These are phyloP conservation scores for Bombus sylvicola DNA, from an alignment of 1,140 invertebrate genomes.

Conservation along the genomic window DNA sequence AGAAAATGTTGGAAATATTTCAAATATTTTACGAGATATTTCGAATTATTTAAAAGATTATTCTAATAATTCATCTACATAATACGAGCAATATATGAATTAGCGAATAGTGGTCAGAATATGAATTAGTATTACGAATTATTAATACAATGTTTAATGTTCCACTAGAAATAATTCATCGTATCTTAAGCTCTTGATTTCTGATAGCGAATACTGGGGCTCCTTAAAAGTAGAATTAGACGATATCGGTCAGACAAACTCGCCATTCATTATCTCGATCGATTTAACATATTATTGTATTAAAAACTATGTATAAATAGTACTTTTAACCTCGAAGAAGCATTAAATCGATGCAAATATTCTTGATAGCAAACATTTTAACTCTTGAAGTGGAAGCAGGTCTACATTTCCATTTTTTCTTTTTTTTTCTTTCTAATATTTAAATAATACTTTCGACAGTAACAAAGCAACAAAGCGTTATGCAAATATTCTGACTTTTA, in stretches of 20 bases:
- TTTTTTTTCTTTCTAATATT: neutral
- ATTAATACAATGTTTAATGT: neutral
- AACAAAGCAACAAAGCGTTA: too few relatives aligned
- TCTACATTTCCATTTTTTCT: too few relatives aligned
- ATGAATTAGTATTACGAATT: too few relatives aligned
- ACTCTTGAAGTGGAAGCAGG: too few relatives aligned
- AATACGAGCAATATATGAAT: neutral
- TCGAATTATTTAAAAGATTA: neutral
- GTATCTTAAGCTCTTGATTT: neutral
- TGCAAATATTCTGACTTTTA: too few relatives aligned
- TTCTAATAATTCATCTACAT: neutral
- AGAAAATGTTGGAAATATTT: neutral
- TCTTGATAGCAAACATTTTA: neutral
- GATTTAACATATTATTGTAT: neutral
- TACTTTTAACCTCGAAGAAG: neutral
- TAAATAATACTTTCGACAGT: too few relatives aligned
- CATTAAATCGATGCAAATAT: neutral
- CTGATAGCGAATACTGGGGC: neutral
- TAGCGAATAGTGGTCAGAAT: too few relatives aligned
- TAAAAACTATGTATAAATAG: neutral
- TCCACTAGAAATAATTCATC: neutral
- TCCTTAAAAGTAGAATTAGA: neutral
- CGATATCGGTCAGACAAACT: neutral
- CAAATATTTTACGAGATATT: neutral
- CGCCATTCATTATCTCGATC: neutral